Conservation (phyloP, 2,113 vertebrate genomes). For the Butorides virescens region DNA sequence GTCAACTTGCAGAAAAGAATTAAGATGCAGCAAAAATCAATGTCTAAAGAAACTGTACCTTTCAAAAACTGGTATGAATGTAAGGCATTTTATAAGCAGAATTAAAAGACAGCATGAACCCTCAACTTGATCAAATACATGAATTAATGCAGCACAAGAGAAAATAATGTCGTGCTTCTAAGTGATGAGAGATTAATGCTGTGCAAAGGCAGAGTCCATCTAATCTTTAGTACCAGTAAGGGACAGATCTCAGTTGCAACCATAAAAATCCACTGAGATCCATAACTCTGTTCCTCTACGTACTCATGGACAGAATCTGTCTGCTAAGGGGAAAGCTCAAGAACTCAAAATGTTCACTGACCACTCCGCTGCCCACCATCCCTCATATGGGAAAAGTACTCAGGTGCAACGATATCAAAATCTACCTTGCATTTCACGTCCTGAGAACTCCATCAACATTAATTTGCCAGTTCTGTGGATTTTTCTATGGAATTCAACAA, state of each 20-base stretch:
- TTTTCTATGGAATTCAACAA: background rate
- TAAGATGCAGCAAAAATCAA: background rate
- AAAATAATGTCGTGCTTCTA: background rate
- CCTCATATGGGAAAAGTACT: background rate
- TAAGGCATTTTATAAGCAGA: background rate
- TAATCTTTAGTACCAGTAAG: background rate
- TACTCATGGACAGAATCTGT: background rate
- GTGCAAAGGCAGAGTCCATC: background rate
- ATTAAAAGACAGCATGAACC: background rate
- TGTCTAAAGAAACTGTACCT: background rate
- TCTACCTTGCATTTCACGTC: background rate
- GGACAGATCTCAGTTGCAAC: background rate
- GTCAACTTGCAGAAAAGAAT: background rate
- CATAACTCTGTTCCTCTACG: background rate
- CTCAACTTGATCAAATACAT: background rate
- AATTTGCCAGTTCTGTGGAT: background rate
- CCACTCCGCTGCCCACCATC: background rate
- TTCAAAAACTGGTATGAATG: background rate
- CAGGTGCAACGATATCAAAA: background rate
- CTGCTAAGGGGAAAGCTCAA: background rate
- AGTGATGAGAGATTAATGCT: background rate
- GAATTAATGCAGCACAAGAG: background rate
- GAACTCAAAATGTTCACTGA: background rate
- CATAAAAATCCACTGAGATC: background rate
- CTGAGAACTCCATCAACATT: background rate